phyloP scores from a whole-genome alignment of 37 sponge, comb jelly and placozoan genomes.

The Beroe ovata region DNA sequence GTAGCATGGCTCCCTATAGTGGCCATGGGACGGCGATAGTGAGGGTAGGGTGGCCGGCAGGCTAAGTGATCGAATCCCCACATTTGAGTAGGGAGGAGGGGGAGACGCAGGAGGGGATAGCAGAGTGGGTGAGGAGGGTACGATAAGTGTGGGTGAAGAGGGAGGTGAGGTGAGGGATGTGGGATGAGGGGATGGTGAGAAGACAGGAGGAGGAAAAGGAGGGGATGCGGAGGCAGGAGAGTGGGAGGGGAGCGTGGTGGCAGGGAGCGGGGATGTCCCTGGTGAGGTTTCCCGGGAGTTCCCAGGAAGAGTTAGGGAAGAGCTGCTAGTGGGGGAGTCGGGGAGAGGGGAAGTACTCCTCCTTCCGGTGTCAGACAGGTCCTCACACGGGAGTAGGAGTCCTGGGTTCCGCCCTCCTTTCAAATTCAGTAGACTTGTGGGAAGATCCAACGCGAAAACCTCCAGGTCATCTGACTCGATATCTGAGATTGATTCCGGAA shows the following conservation, averaged over 20 bases:
- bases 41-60: background rate
- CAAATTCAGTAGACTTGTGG: background rate
- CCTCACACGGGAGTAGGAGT: no score
- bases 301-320: background rate
- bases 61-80: background rate
- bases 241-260: no score
- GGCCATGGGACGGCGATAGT: background rate
- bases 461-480: background rate
- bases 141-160: background rate
- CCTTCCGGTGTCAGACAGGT: no score
- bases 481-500: no score
- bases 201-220: no score
- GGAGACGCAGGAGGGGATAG: background rate
- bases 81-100: background rate
- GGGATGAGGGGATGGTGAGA: no score
- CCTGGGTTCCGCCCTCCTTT: no score
- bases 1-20: background rate
- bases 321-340: background rate
- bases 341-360: background rate
- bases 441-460: background rate
- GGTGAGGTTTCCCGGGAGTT: background rate
- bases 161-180: background rate
- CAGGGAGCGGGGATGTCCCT: background rate
- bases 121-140: background rate
- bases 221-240: no score